Conservation (phyloP, 2,797 vertebrate genomes). For the Mallotus villosus region DNA sequence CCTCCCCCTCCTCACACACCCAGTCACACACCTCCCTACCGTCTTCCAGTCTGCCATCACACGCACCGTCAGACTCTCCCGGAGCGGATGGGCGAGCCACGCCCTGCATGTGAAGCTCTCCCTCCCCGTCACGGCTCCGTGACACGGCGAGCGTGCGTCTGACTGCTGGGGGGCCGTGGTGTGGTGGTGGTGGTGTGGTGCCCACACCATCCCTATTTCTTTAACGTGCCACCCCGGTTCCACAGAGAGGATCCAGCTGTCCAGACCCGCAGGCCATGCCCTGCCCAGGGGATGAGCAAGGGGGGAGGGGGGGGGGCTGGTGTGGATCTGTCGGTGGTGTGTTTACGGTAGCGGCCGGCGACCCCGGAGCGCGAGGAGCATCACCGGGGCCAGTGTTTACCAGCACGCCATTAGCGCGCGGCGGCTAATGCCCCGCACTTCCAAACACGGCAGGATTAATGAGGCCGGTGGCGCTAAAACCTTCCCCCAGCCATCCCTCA, state of each 20-base stretch:
- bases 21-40: not conserved
- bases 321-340: slow-evolving; percentile 33
- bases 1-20: slow-evolving; percentile 13
- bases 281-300: not conserved
- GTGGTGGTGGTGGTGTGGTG: too few species aligned
- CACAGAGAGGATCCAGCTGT: slow-evolving; percentile 47
- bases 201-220: too few species aligned
- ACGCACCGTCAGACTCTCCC: too few species aligned
- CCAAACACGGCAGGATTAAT: slow-evolving; percentile 78
- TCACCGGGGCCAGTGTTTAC: slow-evolving; percentile 67
- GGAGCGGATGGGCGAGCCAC: too few species aligned
- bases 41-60: too few species aligned
- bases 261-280: not conserved
- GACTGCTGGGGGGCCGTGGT: too few species aligned
- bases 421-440: slow-evolving; percentile 61
- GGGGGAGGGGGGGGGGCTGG: not conserved
- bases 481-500: slow-evolving; percentile 66
- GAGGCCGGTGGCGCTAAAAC: slow-evolving; percentile 71
- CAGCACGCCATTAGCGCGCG: slow-evolving; percentile 62
- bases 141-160: too few species aligned
- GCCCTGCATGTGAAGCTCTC: too few species aligned
- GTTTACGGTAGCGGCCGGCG: slow-evolving; percentile 36
- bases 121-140: too few species aligned
- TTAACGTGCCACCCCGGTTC: not conserved
- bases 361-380: slow-evolving; percentile 44